Evolutionary conservation across 2,797 vertebrate species (phyloP).

Genomic region (Knipowitschia caucasica): DNA sequence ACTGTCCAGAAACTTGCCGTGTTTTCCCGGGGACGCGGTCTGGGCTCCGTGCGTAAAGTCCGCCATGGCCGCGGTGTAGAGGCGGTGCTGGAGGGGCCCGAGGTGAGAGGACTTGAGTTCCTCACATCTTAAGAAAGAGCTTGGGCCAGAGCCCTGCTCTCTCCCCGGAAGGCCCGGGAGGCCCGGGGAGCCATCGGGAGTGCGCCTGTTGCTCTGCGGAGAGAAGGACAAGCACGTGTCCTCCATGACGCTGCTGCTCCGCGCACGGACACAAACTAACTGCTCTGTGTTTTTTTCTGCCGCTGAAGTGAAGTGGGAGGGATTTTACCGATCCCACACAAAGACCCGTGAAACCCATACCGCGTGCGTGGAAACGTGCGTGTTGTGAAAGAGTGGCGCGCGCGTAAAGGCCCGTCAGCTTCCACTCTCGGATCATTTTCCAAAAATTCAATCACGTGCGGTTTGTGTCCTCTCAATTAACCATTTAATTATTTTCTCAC

Average conservation of each 20-base stretch:
- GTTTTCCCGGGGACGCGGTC: constrained; percentile 70
- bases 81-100: constrained; percentile 61
- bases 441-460: constrained; percentile 82
- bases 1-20: constrained; percentile 78
- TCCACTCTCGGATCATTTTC: constrained; percentile 79
- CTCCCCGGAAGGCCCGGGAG: too few species aligned
- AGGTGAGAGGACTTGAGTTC: constrained; percentile 71
- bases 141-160: constrained; percentile 62
- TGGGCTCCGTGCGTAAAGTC: constrained; percentile 67
- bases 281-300: constrained; percentile 51
- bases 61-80: constrained; percentile 63
- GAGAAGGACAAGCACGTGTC: constrained; percentile 80
- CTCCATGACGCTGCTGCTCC: constrained; percentile 76
- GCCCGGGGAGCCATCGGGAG: constrained; percentile 65
- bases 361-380: constrained; percentile 24
- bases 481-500: constrained; percentile 71
- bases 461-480: constrained; percentile 75
- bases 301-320: constrained; percentile 77
- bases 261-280: constrained; percentile 54
- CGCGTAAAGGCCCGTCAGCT: constrained; percentile 23
- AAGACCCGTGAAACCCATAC: constrained; percentile 78
- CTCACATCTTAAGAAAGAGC: constrained; percentile 70
- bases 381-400: not conserved
- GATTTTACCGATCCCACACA: constrained; percentile 82
- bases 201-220: constrained; percentile 71